Evolutionary conservation across 1,140 invertebrate genomes (phyloP), one percentile per base, ranked within the genome.

Genomic region (Zaprionus inermis): DNA sequence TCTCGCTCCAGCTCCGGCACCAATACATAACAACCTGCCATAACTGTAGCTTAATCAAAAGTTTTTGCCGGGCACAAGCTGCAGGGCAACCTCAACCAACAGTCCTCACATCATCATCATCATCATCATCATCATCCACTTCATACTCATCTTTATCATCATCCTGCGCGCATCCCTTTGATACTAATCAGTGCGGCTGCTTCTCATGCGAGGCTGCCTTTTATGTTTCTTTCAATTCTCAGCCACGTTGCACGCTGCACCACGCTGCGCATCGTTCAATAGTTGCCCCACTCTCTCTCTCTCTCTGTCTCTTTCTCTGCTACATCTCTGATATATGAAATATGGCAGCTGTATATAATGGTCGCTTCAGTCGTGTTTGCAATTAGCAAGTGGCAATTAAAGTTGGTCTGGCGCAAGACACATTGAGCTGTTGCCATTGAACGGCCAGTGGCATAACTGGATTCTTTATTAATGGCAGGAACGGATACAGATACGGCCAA

Each of bases 41-140:
- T 83, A 89, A 90, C 84, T 89, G 88, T 81, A 83, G 88, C 88
- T 91, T 91, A 91, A 91, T 91, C 88, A 91, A 91, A 91, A 91
- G 80, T 91, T 91, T 91, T 88, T 74, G 68, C 84, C 69, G 73
- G 79, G 68, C 60, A 44, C 44, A 56, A 52, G 79, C 80, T 63
- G 72, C 67, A 81, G 79, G 81, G 79, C 64, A 84, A 64, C 74
- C 79, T 65, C 59, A 63, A 81, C 83, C 78, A 71, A 63, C 76
- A 85, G 24, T 41, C 11, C 28, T 32, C 14, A 69, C 66, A 44
- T 59, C 56, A 38, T 46, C 64, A 59, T 38, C 57, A 56, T 30
- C 70, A 44, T 59, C 56, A 38, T 46, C 64, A 28, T 28, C 24
- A n/a, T n/a, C n/a, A 59, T 36, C 57, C 46, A 18, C 70, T 18